These are phyloP conservation scores for Aporophyla nigra DNA, from an alignment of 2,888 invertebrate species.

Conservation along the genomic window DNA sequence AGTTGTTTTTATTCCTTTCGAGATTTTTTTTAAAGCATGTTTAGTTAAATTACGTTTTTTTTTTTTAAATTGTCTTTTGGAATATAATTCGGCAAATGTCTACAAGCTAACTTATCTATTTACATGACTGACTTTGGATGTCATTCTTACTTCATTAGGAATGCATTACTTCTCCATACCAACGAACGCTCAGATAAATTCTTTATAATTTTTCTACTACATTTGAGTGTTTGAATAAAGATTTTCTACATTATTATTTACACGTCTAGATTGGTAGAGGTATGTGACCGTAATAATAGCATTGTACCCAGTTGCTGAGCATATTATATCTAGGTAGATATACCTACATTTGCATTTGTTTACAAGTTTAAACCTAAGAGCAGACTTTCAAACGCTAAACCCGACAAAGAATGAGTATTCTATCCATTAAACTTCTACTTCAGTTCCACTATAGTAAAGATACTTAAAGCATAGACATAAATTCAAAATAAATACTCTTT, in stretches of 20 bases:
- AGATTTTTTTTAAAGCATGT: neutral
- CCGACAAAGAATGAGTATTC: constrained; percentile 69
- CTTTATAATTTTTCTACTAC: constrained; percentile 41
- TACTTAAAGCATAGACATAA: constrained; percentile 80
- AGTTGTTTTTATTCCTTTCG: neutral
- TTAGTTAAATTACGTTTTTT: neutral
- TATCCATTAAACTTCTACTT: constrained; percentile 49
- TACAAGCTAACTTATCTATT: constrained; percentile 71
- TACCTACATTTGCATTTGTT: constrained; percentile 29
- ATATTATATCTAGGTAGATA: constrained; percentile 22
- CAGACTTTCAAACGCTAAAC: constrained; percentile 62
- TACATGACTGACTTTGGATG: constrained; percentile 82
- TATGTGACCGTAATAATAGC: constrained; percentile 42
- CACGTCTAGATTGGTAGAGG: constrained; percentile 47
- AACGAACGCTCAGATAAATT: constrained; percentile 41
- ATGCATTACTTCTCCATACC: constrained; percentile 29
- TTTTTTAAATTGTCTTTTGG: neutral
- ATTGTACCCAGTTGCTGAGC: constrained; percentile 36
- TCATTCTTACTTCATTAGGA: constrained; percentile 47
- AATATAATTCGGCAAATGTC: constrained; percentile 49
- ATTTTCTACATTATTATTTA: constrained; percentile 51
- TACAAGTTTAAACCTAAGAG: constrained; percentile 51
- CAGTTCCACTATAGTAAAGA: constrained; percentile 60
- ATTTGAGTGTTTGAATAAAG: constrained; percentile 35
- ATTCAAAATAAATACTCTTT: constrained; percentile 70